Conservation (phyloP, 2,113 vertebrate species). For the Syngnathus scovelli region DNA sequence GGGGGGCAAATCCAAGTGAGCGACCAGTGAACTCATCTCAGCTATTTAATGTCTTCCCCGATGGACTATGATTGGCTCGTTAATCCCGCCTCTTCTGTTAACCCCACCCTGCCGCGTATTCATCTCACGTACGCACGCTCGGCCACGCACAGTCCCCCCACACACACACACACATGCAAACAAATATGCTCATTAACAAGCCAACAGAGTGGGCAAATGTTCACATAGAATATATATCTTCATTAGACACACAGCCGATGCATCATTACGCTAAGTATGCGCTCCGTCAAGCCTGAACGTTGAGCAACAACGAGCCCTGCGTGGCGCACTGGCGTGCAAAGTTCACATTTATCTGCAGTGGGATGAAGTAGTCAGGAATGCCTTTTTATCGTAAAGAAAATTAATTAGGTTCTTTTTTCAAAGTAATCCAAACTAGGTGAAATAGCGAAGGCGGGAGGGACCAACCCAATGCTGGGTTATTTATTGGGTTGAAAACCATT, state of each 20-base stretch:
- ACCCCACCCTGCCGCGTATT: constrained; percentile 16
- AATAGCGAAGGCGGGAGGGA: too few species aligned
- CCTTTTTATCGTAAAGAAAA: neutral
- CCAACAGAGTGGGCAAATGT: constrained; percentile 39
- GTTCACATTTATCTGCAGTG: constrained; percentile 13
- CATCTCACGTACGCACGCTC: constrained; percentile 5
- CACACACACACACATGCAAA: constrained; percentile 32
- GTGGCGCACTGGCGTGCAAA: constrained; percentile 20
- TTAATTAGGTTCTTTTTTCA: neutral
- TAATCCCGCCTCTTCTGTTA: constrained; percentile 41
- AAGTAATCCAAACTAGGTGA: too few species aligned
- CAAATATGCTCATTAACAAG: constrained; percentile 53
- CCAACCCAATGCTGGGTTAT: too few species aligned
- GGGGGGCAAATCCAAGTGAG: constrained; percentile 25
- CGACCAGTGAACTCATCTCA: constrained; percentile 42
- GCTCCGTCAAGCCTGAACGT: constrained; percentile 33
- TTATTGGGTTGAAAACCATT: too few species aligned
- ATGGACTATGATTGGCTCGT: constrained; percentile 50
- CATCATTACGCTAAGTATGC: constrained; percentile 58
- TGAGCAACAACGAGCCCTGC: constrained; percentile 29
- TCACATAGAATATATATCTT: constrained; percentile 46
- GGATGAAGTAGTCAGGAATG: neutral
- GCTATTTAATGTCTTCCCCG: constrained; percentile 36
- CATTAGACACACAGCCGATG: constrained; percentile 53
- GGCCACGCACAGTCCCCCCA: constrained; percentile 4